phyloP scores from a whole-genome alignment of 2,113 vertebrate genomes.

The Probosciger aterrimus region DNA sequence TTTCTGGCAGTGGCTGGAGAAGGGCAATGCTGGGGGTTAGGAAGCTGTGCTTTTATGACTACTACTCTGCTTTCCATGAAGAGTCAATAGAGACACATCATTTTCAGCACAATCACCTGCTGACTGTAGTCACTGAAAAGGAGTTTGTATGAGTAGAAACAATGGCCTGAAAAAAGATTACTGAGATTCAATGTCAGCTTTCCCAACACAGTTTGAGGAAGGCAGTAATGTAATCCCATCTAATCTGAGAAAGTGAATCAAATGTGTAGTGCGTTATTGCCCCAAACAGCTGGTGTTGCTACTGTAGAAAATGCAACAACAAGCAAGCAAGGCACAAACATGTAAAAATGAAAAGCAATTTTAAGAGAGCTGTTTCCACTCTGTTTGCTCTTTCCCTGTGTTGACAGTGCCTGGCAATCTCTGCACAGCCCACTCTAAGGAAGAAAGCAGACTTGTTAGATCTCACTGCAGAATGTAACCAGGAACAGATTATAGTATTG shows the following conservation, averaged over 20 bases:
- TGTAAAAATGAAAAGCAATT: neutral
- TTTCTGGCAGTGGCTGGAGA: neutral
- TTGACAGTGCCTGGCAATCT: neutral
- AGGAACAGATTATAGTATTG: accelerated
- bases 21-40: neutral
- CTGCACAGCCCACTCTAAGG: neutral
- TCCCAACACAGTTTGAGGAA: accelerated
- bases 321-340: neutral
- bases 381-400: neutral
- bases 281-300: neutral
- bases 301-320: neutral
- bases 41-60: neutral
- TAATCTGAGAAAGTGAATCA: neutral
- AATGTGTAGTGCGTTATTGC: neutral
- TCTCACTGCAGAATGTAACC: neutral
- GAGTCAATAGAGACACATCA: neutral
- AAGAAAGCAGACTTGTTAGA: neutral
- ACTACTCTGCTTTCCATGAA: neutral
- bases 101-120: neutral
- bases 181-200: neutral
- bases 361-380: neutral
- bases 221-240: too few species aligned
- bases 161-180: too few species aligned
- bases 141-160: neutral
- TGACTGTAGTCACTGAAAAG: neutral